These are phyloP conservation scores for Ormia ochracea DNA, from an alignment of 2,888 invertebrate species.

Conservation along the genomic window DNA sequence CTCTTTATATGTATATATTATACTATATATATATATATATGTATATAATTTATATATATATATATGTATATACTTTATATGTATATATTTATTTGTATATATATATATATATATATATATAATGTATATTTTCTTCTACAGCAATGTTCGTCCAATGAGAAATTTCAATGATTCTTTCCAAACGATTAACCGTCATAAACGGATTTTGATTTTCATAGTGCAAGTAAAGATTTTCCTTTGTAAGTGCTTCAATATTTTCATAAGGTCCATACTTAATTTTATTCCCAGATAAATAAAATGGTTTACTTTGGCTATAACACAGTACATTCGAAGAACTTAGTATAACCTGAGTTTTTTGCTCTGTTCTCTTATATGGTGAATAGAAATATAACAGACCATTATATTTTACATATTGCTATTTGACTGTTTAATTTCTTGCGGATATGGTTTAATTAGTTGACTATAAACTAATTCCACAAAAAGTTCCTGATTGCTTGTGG, in stretches of 20 bases:
- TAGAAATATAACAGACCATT: conserved; percentile 89
- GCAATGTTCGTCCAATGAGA: conserved; percentile 99
- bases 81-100: no score
- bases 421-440: conserved; percentile 91
- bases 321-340: conserved; percentile 89
- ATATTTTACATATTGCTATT: conserved; percentile 94
- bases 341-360: conserved; percentile 89
- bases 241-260: conserved; percentile 82
- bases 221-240: conserved; percentile 83
- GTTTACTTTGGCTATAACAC: conserved; percentile 85
- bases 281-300: conserved; percentile 86
- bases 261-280: conserved; percentile 94
- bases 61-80: no score
- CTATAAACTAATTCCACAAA: conserved; percentile 85
- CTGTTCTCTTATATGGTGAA: conserved; percentile 87
- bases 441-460: conserved; percentile 88
- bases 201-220: conserved; percentile 98
- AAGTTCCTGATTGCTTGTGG: conserved; percentile 69
- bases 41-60: no score
- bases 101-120: no score
- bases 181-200: conserved; percentile 92
- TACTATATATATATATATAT: no score
- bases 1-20: no score
- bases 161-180: conserved; percentile 93
- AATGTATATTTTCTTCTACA: conserved; percentile 94